Evolutionary conservation across 2,113 vertebrate species (phyloP), one percentile per base, ranked within the genome.

Genomic region (Chionis minor): DNA sequence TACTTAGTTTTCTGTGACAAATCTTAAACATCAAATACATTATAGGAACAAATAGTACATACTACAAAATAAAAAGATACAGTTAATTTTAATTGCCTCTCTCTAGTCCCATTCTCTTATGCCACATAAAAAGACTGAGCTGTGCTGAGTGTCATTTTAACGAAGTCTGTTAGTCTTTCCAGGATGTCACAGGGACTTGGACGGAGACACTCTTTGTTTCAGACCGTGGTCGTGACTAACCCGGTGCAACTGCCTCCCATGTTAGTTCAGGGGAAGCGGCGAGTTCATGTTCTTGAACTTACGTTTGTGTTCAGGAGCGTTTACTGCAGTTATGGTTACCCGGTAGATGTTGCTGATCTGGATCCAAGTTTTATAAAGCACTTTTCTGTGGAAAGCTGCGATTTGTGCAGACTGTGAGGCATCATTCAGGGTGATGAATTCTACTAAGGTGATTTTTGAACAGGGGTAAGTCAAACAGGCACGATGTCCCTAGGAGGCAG

Each of bases 131-230:
- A 62, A 55, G 91, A 20, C 44, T 69, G 51, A 66, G 45, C 55
- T 8, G 0, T 4, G 40, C 13, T 1, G 12, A 70, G 19, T 35
- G 38, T 78, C n/a, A 21, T 58, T 88, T 86, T 89, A 81, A 65
- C 27, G 8, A 51, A 71, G 42, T 55, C 56, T 79, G 10, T 52
- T 88, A 52, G 74, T 35, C 80, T 81, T 61, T 56, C 65, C 83
- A 85, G 88, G 81, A 85, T 94, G 49, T 94, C 23, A 11, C 2
- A 10, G 47, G 61, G 54, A 62, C 61, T 35, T 59, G 61, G 47
- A 87, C 77, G 87, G 78, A 63, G 49, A 71, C 86, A 77, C 26
- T 80, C 59, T 91, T 89, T 92, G 73, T 94, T 94, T 56, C 55
- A 42, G 38, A 3, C 38, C 58, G 27, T 40, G n/a, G 71, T 88